These are phyloP conservation scores for Tigriopus japonicus DNA, from an alignment of 1,140 invertebrate species.

Conservation along the genomic window DNA sequence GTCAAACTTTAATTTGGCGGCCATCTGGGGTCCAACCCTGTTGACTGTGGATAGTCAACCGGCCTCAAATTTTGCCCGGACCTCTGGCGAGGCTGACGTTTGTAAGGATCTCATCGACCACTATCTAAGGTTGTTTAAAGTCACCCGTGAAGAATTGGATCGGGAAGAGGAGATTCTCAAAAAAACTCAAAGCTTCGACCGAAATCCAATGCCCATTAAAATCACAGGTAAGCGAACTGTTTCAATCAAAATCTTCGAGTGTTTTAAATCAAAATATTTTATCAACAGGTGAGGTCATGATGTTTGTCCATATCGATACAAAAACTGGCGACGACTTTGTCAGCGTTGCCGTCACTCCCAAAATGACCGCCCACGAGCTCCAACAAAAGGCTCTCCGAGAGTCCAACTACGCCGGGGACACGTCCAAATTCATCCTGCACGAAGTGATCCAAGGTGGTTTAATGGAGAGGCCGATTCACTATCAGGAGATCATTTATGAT, in stretches of 20 bases:
- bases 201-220: not conserved
- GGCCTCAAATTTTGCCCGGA: constrained; percentile 23
- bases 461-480: constrained; percentile 51
- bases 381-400: not conserved
- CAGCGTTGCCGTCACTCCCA: constrained; percentile 19
- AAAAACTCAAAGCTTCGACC: constrained; percentile 33
- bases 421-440: constrained; percentile 36
- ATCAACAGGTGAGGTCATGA: constrained; percentile 42
- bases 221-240: too few relatives aligned
- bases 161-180: constrained; percentile 47
- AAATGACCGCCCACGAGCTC: constrained; percentile 1
- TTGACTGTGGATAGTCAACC: constrained; percentile 44
- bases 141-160: constrained; percentile 35
- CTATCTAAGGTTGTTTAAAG: constrained; percentile 38
- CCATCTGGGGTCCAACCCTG: constrained; percentile 62
- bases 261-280: too few relatives aligned
- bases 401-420: not conserved
- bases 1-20: constrained; percentile 54
- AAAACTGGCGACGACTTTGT: constrained; percentile 18
- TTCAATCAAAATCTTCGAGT: too few relatives aligned
- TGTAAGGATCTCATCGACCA: constrained; percentile 43
- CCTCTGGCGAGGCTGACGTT: constrained; percentile 41
- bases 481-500: constrained; percentile 49
- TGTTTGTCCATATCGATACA: constrained; percentile 47
- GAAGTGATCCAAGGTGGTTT: constrained; percentile 51